Percentiles rank a stretch among this genome's conserved stretches.
Conservation (phyloP, 2,797 vertebrate genomes). For the Enteromius radiatus region DNA sequence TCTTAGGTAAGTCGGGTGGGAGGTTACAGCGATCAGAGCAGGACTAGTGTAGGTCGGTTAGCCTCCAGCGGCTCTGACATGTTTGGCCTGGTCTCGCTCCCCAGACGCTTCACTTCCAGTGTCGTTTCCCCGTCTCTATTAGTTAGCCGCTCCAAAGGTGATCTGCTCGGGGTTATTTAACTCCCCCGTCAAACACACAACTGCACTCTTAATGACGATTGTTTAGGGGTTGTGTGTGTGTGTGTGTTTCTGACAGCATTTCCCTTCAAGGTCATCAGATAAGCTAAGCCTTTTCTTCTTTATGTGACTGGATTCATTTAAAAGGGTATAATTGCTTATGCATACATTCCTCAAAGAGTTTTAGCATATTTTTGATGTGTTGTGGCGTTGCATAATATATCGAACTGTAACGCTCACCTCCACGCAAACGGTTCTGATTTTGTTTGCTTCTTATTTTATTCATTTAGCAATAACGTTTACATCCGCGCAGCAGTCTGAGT, state of each 20-base stretch:
- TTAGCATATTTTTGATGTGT: background rate
- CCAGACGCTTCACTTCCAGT: slow-evolving; percentile 27
- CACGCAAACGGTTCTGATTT: slow-evolving; percentile 1
- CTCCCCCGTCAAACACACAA: slow-evolving; percentile 23
- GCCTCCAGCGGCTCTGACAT: background rate
- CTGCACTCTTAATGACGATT: slow-evolving; percentile 56
- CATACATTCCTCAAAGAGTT: background rate
- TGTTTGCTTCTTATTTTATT: background rate
- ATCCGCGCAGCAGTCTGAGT: background rate
- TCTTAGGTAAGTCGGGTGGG: slow-evolving; percentile 1
- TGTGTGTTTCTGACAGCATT: background rate
- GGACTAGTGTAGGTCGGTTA: background rate
- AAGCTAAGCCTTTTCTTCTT: background rate
- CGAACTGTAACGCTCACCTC: background rate
- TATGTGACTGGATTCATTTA: background rate
- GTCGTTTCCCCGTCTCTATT: slow-evolving; percentile 52
- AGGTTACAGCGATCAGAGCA: background rate
- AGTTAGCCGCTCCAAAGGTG: slow-evolving; percentile 62
- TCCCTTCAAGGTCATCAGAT: slow-evolving; percentile 53
- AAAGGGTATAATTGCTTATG: background rate
- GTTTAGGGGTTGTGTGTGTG: background rate
- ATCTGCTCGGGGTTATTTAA: slow-evolving; percentile 57
- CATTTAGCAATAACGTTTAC: background rate
- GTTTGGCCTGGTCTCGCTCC: slow-evolving; percentile 7
- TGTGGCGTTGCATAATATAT: background rate